Conservation (phyloP, 2,113 vertebrate species). For the Cervus canadensis region DNA sequence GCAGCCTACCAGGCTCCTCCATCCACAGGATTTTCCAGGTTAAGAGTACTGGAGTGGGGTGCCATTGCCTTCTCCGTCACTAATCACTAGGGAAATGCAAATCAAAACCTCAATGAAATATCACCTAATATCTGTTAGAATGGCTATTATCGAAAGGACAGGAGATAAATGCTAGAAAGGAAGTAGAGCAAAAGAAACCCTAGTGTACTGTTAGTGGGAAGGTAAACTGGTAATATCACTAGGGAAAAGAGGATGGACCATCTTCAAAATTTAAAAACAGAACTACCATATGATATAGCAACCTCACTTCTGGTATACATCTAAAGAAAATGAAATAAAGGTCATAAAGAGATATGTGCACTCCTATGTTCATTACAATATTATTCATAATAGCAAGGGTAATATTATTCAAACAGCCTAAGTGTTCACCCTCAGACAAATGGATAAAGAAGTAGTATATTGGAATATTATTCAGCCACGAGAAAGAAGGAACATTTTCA, state of each 20-base stretch:
- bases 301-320: not conserved
- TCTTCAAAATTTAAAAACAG: not conserved
- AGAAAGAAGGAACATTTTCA: not conserved
- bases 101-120: not conserved
- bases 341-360: not conserved
- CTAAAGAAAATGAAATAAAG: not conserved
- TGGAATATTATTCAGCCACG: not conserved
- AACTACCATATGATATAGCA: not conserved
- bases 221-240: not conserved
- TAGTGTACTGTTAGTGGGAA: not conserved
- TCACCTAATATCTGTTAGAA: not conserved
- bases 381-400: not conserved
- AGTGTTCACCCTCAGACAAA: not conserved
- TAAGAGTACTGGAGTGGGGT: too few species aligned
- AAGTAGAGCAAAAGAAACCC: not conserved
- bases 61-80: not conserved
- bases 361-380: not conserved
- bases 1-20: too few species aligned
- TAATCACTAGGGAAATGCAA: not conserved
- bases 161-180: not conserved
- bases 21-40: too few species aligned
- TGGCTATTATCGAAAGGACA: not conserved
- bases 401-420: not conserved
- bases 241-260: not conserved
- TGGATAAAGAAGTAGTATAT: not conserved